Evolutionary conservation across 1,140 invertebrate genomes (phyloP).

Genomic region (Drosophila murphyi): DNA sequence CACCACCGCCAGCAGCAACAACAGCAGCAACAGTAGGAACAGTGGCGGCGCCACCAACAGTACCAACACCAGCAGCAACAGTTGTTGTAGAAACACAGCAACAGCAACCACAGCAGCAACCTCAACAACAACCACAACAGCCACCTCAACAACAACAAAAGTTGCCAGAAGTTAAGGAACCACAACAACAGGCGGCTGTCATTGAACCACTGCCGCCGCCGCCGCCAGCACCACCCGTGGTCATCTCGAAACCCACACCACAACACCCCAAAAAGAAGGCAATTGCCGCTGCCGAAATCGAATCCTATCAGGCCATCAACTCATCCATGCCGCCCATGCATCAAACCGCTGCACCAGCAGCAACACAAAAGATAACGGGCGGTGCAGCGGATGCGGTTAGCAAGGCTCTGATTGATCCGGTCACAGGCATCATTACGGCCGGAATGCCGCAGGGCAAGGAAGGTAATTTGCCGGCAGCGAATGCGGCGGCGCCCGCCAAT

Average conservation of each 20-base stretch:
- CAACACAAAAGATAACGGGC: conserved; percentile 76
- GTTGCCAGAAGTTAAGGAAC: conserved; percentile 12
- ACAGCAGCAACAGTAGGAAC: not conserved
- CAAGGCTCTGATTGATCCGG: conserved; percentile 89
- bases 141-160: conserved; percentile 1
- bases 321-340: conserved; percentile 72
- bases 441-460: conserved; percentile 89
- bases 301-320: conserved; percentile 68
- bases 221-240: conserved; percentile 11
- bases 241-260: conserved; percentile 57
- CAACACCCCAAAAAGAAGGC: conserved; percentile 83
- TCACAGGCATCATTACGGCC: conserved; percentile 90
- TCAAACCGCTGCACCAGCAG: conserved; percentile 72
- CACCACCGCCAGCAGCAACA: conserved; percentile 7
- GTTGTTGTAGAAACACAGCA: not conserved
- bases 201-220: not conserved
- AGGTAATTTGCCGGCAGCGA: conserved; percentile 83
- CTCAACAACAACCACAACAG: conserved; percentile 2
- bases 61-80: conserved; percentile 4
- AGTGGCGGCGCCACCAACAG: not conserved
- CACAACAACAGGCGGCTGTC: not conserved
- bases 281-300: conserved; percentile 78
- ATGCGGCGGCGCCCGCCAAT: conserved; percentile 65
- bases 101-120: not conserved
- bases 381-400: conserved; percentile 77